A percentile compares a stretch with the other conserved stretches of the same genome.
Evolutionary conservation across 2,888 invertebrate genomes (phyloP).

Genomic region (Drosophila limbata): DNA sequence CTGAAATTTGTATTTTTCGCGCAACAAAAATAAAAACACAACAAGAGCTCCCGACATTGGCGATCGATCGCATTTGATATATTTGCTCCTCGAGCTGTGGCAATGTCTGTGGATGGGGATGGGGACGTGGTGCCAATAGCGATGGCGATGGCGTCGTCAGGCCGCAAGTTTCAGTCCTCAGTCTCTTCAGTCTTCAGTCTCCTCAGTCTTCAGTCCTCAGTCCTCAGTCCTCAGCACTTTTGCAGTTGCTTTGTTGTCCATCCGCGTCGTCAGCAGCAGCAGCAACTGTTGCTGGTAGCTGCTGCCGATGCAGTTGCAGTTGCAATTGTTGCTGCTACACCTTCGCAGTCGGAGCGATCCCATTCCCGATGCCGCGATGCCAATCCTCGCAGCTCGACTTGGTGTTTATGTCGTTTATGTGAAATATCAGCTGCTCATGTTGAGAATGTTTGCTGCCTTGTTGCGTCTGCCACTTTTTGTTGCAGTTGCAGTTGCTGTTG

Average conservation of each 20-base stretch:
- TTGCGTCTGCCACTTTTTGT: slow-evolving; percentile 77
- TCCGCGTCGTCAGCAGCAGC: slow-evolving; percentile 59
- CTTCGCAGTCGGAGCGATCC: slow-evolving; percentile 47
- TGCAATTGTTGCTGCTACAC: slow-evolving; percentile 61
- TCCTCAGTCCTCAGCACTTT: slow-evolving; percentile 34
- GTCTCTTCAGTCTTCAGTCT: neutral
- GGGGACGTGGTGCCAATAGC: slow-evolving; percentile 33
- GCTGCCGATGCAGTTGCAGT: slow-evolving; percentile 30
- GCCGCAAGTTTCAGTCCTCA: slow-evolving; percentile 16
- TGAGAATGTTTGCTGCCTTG: slow-evolving; percentile 78
- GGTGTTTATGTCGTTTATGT: slow-evolving; percentile 84
- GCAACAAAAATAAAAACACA: slow-evolving; percentile 65
- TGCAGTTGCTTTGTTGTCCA: slow-evolving; percentile 75
- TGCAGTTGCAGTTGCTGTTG: slow-evolving; percentile 44
- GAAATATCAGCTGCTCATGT: slow-evolving; percentile 84
- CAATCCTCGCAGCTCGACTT: slow-evolving; percentile 50
- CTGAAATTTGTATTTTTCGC: slow-evolving; percentile 26
- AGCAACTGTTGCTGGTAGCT: slow-evolving; percentile 27
- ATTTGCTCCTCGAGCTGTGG: slow-evolving; percentile 79
- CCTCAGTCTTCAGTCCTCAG: slow-evolving; percentile 2
- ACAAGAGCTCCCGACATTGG: slow-evolving; percentile 78
- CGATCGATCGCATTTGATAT: slow-evolving; percentile 84
- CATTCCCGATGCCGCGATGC: slow-evolving; percentile 22
- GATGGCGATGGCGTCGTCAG: slow-evolving; percentile 69
- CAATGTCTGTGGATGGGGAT: slow-evolving; percentile 24